Percentiles rank a stretch among this genome's conserved stretches.
Evolutionary conservation across 2,113 vertebrate genomes (phyloP).

Genomic region (Callipepla squamata): DNA sequence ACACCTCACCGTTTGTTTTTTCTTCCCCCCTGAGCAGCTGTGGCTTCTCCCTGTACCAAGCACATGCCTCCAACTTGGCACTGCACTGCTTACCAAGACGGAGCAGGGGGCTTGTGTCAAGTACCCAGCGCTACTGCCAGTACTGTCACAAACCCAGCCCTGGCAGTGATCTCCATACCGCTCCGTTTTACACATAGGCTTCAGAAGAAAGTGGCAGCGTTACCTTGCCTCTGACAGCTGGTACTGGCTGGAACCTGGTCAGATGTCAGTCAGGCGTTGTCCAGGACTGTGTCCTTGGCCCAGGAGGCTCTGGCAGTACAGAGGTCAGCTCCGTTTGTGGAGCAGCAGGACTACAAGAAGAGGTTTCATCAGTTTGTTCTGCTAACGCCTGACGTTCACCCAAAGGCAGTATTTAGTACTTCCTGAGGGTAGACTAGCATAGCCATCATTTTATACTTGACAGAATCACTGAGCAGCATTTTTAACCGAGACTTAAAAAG

Average conservation of each 20-base stretch:
- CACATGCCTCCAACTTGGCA: background rate
- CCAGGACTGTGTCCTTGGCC: background rate
- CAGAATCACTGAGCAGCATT: background rate
- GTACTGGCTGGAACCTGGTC: background rate
- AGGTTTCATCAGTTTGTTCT: background rate
- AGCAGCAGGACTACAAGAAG: background rate
- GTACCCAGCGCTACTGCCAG: background rate
- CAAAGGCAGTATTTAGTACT: background rate
- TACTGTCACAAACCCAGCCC: background rate
- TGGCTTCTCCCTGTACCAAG: background rate
- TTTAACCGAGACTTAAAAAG: conserved; percentile 34
- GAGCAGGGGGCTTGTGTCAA: background rate
- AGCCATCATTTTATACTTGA: background rate
- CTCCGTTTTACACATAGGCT: background rate
- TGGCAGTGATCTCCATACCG: accelerated
- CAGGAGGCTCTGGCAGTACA: background rate
- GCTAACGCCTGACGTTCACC: background rate
- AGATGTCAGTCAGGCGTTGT: background rate
- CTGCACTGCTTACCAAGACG: background rate
- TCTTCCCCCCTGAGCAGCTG: background rate
- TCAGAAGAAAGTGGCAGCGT: background rate
- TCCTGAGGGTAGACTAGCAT: background rate
- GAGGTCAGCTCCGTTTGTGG: background rate
- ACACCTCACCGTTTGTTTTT: background rate
- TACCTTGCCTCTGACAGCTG: background rate